A percentile compares a stretch with the other conserved stretches of the same genome.
Conservation (phyloP, 2,888 invertebrate species). For the Incurvaria masculella region DNA sequence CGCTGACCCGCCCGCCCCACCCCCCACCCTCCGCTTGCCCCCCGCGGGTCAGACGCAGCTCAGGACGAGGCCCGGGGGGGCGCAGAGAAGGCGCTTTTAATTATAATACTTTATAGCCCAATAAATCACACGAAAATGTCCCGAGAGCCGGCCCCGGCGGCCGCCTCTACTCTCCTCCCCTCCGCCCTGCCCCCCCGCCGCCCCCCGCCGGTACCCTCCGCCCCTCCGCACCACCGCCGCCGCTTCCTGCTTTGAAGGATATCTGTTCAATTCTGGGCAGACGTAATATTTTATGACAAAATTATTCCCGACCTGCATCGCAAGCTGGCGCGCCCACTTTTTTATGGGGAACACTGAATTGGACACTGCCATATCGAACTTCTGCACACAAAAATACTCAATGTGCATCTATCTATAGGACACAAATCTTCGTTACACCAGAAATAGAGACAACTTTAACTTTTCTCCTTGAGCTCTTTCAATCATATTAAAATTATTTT, state of each 20-base stretch:
- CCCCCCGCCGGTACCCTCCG: conserved; percentile 20
- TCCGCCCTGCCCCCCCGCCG: conserved; percentile 24
- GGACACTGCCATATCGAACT: no score
- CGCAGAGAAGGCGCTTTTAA: conserved; percentile 60
- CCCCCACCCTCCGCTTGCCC: background rate
- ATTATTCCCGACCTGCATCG: conserved; percentile 54
- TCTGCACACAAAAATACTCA: no score
- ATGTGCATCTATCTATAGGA: no score
- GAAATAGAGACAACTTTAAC: no score
- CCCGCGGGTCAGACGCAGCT: background rate
- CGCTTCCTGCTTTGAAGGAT: conserved; percentile 45
- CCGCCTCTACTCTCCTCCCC: conserved; percentile 41
- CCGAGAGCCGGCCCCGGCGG: conserved; percentile 28
- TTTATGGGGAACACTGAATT: no score
- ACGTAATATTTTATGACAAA: conserved; percentile 67
- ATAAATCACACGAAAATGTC: conserved; percentile 57
- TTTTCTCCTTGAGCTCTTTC: no score
- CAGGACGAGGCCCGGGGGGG: background rate
- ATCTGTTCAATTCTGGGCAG: conserved; percentile 66
- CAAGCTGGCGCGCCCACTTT: no score
- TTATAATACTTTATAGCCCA: conserved; percentile 78
- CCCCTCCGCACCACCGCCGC: no score
- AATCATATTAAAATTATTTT: no score
- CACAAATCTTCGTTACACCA: no score
- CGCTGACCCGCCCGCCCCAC: no score